A percentile compares a stretch with the other conserved stretches of the same genome.
These are phyloP conservation scores for Pheosia gnoma DNA, from an alignment of 2,888 invertebrate species.

Conservation along the genomic window DNA sequence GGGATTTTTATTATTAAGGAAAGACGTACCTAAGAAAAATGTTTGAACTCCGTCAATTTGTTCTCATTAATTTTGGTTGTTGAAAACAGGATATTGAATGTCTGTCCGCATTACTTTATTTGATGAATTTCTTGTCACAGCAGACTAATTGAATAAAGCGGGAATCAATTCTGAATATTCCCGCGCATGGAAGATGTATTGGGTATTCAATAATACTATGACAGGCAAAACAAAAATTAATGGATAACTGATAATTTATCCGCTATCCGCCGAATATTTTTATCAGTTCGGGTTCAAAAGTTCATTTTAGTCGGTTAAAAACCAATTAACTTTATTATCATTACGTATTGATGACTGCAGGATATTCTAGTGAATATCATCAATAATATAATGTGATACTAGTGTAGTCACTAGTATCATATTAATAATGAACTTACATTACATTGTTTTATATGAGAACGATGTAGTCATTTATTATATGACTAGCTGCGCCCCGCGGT, in stretches of 20 bases:
- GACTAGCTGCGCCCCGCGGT: too few species aligned
- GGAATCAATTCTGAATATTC: conserved; percentile 20
- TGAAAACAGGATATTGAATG: conserved; percentile 24
- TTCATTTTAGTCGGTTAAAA: too few species aligned
- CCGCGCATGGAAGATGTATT: neutral
- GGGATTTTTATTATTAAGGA: neutral
- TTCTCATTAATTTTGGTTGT: conserved; percentile 27
- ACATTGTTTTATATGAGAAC: too few species aligned
- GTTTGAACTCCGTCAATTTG: conserved; percentile 10
- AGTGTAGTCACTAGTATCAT: too few species aligned
- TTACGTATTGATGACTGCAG: too few species aligned
- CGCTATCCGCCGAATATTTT: neutral
- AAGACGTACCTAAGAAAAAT: neutral
- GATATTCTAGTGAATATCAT: too few species aligned
- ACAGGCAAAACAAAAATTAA: conserved; percentile 10
- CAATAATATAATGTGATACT: too few species aligned
- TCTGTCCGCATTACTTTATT: conserved; percentile 22
- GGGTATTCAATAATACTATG: conserved; percentile 20
- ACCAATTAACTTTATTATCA: too few species aligned
- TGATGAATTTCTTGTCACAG: conserved; percentile 24
- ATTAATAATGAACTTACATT: too few species aligned
- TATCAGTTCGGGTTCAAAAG: too few species aligned
- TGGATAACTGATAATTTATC: neutral
- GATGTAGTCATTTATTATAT: too few species aligned
- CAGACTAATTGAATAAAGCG: conserved; percentile 30